Evolutionary conservation across 2,797 vertebrate genomes (phyloP).

Genomic region (Pseudochromis fuscus): DNA sequence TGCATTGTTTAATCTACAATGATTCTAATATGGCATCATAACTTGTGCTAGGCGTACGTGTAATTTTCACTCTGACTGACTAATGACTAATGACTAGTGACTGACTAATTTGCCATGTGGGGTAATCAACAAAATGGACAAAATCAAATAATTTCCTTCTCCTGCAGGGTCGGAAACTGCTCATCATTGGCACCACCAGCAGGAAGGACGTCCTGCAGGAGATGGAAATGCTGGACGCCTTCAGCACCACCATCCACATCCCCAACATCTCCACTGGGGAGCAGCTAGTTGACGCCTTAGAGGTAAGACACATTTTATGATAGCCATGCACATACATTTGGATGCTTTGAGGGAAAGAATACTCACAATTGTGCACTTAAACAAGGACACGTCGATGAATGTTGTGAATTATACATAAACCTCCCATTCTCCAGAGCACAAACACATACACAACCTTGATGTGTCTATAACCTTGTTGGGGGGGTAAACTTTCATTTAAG

Average conservation of each 20-base stretch:
- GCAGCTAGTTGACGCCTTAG: constrained; percentile 94
- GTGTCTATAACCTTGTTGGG: neutral
- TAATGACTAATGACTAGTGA: too few species aligned
- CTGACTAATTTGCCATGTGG: neutral
- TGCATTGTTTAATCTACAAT: too few species aligned
- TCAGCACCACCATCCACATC: constrained; percentile 95
- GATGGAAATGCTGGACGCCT: constrained; percentile 98
- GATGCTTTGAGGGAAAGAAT: constrained; percentile 6
- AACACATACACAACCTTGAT: neutral
- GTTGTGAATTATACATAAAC: neutral
- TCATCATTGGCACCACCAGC: constrained; percentile 98
- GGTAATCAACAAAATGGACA: neutral
- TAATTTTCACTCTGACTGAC: too few species aligned
- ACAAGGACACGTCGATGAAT: neutral
- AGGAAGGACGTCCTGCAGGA: constrained; percentile 97
- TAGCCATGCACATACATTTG: neutral
- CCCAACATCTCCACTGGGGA: constrained; percentile 95
- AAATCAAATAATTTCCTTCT: neutral
- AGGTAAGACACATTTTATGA: constrained; percentile 82
- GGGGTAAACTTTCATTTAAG: neutral
- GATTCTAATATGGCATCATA: too few species aligned
- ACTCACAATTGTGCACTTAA: neutral
- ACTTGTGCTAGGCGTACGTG: too few species aligned
- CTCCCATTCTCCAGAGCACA: neutral
- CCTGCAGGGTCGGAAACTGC: constrained; percentile 93